phyloP scores from a whole-genome alignment of 2,113 vertebrate genomes.

The Aythya baeri region DNA sequence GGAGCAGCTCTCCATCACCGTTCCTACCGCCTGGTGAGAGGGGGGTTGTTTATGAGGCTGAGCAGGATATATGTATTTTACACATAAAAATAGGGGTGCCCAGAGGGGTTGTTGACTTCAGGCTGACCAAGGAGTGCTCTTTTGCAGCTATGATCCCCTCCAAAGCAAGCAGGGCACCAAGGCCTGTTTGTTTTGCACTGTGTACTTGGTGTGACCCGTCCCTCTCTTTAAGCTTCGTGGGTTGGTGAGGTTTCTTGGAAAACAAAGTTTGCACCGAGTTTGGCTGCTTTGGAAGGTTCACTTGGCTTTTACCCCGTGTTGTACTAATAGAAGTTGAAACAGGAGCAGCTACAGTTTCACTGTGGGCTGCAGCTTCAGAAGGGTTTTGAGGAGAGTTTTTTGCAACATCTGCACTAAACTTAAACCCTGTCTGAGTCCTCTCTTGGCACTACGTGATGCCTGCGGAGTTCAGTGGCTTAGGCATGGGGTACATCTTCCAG shows the following conservation, averaged over 20 bases:
- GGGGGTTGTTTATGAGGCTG: background rate
- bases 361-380: background rate
- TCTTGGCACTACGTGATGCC: background rate
- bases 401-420: background rate
- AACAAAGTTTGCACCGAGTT: background rate
- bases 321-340: background rate
- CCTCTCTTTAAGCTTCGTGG: accelerated
- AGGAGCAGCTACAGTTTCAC: background rate
- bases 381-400: background rate
- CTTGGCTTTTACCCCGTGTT: accelerated
- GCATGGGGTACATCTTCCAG: background rate
- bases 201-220: background rate
- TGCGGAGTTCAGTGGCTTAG: background rate
- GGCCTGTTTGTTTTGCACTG: background rate
- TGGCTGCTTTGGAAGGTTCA: background rate
- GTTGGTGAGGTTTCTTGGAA: background rate
- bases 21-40: background rate
- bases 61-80: background rate
- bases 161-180: background rate
- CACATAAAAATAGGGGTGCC: background rate
- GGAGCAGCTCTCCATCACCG: background rate
- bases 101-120: background rate
- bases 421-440: background rate
- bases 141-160: background rate
- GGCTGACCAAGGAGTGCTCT: background rate